These are phyloP conservation scores for Glaucopsyche alexis DNA, from an alignment of 2,888 invertebrate species.

Conservation along the genomic window DNA sequence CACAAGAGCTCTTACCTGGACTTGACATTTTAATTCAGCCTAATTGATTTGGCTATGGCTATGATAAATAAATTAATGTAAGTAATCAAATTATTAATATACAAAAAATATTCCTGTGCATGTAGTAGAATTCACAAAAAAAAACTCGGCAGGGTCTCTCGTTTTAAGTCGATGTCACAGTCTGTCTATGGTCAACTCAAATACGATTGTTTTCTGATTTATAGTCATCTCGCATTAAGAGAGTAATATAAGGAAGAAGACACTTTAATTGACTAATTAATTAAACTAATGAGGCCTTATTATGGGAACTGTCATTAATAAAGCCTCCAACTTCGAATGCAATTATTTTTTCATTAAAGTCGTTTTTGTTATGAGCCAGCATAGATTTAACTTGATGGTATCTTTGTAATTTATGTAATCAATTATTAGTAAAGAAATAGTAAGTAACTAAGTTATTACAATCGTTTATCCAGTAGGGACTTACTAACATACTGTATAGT, in stretches of 20 bases:
- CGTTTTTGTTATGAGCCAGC: conserved; percentile 17
- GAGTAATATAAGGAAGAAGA: conserved; percentile 54
- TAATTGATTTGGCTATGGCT: too few relatives aligned
- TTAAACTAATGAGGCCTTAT: conserved; percentile 50
- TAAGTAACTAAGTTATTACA: conserved; percentile 1
- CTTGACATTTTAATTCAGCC: too few relatives aligned
- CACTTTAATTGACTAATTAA: conserved; percentile 63
- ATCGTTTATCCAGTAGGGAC: background rate
- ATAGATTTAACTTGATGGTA: conserved; percentile 27
- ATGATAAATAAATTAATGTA: too few relatives aligned
- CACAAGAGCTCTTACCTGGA: too few relatives aligned
- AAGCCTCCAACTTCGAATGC: conserved; percentile 29
- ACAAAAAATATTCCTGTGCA: too few relatives aligned
- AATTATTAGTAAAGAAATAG: conserved; percentile 8
- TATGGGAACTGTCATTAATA: conserved; percentile 29
- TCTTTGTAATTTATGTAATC: conserved; percentile 15
- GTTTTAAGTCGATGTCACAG: conserved; percentile 17
- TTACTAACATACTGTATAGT: too few relatives aligned
- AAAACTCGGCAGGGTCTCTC: background rate
- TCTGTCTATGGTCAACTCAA: conserved; percentile 39
- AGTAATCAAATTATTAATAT: too few relatives aligned
- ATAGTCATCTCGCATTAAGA: conserved; percentile 48
- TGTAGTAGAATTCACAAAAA: background rate
- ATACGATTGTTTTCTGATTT: conserved; percentile 56
- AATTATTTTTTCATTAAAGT: conserved; percentile 31